Evolutionary conservation across 2,113 vertebrate species (phyloP).

Genomic region (Perca fluviatilis): DNA sequence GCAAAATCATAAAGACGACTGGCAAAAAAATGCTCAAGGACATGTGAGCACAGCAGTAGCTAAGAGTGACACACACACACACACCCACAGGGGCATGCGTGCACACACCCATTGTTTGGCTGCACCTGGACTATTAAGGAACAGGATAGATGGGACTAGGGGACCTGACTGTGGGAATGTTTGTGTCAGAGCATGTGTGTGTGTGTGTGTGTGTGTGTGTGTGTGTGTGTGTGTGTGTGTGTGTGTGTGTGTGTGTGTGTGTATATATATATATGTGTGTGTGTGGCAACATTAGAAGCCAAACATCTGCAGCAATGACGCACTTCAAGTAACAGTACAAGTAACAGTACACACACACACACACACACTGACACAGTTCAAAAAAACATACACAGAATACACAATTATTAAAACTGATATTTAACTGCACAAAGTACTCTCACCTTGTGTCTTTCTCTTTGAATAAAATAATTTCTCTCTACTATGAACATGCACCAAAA

Average conservation of each 20-base stretch:
- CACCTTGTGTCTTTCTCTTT: too few species aligned
- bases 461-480: not conserved
- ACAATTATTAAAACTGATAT: constrained; percentile 17
- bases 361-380: not conserved
- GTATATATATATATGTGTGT: too few species aligned
- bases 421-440: not conserved
- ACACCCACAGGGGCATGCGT: constrained; percentile 8
- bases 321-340: constrained; percentile 42
- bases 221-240: not conserved
- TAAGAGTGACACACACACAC: constrained; percentile 21
- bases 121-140: constrained; percentile 77
- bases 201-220: constrained; percentile 17
- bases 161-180: constrained; percentile 60
- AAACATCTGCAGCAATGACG: constrained; percentile 76
- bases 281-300: constrained; percentile 51
- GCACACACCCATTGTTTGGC: constrained; percentile 62
- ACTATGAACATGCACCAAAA: not conserved
- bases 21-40: constrained; percentile 51
- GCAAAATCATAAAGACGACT: constrained; percentile 26
- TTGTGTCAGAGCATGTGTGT: constrained; percentile 44
- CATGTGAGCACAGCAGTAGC: constrained; percentile 26
- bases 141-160: constrained; percentile 78
- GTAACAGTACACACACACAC: not conserved
- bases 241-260: constrained; percentile 9
- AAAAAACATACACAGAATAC: constrained; percentile 3